phyloP scores from a whole-genome alignment of 2,797 vertebrate genomes.

The Muraenolepis orangiensis region DNA sequence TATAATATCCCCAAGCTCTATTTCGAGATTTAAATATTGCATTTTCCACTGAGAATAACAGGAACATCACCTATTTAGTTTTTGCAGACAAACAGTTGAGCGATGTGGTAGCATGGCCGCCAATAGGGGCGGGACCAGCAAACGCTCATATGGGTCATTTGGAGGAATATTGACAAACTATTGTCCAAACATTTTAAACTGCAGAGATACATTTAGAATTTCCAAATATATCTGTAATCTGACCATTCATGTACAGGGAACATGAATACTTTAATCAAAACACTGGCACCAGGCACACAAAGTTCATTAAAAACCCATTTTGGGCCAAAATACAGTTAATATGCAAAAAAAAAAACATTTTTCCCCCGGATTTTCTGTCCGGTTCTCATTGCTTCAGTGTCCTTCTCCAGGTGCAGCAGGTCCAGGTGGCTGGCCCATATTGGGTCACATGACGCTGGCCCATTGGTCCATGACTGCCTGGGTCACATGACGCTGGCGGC shows the following conservation, averaged over 20 bases:
- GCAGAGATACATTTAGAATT: constrained; percentile 36
- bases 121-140: too few relatives aligned
- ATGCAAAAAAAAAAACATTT: constrained; percentile 15
- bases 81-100: too few relatives aligned
- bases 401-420: constrained; percentile 32
- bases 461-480: too few relatives aligned
- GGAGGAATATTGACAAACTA: too few relatives aligned
- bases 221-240: constrained; percentile 58
- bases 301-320: constrained; percentile 20
- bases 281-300: constrained; percentile 16
- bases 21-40: too few relatives aligned
- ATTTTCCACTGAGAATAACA: too few relatives aligned
- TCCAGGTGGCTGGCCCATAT: too few relatives aligned
- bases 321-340: constrained; percentile 23
- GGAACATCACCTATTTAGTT: too few relatives aligned
- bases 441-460: constrained; percentile 51
- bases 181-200: too few relatives aligned
- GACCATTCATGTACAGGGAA: constrained; percentile 36
- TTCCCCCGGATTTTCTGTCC: constrained; percentile 21
- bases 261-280: constrained; percentile 60
- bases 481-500: constrained; percentile 52
- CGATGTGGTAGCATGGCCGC: too few relatives aligned
- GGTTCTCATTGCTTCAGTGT: constrained; percentile 27
- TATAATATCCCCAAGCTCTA: too few relatives aligned
- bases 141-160: too few relatives aligned